phyloP scores from a whole-genome alignment of 2,888 invertebrate species.

The Drosophila yooni region DNA sequence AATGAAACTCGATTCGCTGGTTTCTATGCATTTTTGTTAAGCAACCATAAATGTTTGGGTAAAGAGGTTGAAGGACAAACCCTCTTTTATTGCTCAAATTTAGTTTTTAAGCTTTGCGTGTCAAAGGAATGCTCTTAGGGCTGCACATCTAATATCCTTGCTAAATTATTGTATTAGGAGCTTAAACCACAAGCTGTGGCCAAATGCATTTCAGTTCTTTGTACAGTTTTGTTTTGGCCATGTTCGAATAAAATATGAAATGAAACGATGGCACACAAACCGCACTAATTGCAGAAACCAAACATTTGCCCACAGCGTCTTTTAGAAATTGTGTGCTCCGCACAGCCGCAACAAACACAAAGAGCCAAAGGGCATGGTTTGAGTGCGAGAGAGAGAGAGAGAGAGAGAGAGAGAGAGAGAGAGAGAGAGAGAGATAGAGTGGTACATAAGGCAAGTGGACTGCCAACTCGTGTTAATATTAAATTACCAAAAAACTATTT shows the following conservation, averaged over 20 bases:
- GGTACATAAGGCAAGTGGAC: conserved; percentile 48
- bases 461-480: conserved; percentile 69
- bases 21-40: neutral
- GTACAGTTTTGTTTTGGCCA: conserved; percentile 14
- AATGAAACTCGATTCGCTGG: neutral
- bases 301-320: conserved; percentile 49
- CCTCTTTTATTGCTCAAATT: neutral
- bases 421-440: neutral
- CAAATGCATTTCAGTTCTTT: conserved; percentile 21
- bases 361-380: neutral
- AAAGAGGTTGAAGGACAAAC: neutral
- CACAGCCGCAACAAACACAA: conserved; percentile 39
- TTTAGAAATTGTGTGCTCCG: conserved; percentile 27
- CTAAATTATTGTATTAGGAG: conserved; percentile 33
- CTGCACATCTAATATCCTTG: conserved; percentile 5
- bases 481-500: conserved; percentile 72
- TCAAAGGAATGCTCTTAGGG: conserved; percentile 10
- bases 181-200: conserved; percentile 43
- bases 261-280: conserved; percentile 49
- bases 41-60: neutral
- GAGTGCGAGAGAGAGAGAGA: neutral
- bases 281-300: conserved; percentile 61
- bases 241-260: conserved; percentile 47
- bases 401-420: neutral
- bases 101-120: neutral